Base-by-base conservation (phyloP, 2,113 vertebrate genomes). In the Eclectus roratus region DNA sequence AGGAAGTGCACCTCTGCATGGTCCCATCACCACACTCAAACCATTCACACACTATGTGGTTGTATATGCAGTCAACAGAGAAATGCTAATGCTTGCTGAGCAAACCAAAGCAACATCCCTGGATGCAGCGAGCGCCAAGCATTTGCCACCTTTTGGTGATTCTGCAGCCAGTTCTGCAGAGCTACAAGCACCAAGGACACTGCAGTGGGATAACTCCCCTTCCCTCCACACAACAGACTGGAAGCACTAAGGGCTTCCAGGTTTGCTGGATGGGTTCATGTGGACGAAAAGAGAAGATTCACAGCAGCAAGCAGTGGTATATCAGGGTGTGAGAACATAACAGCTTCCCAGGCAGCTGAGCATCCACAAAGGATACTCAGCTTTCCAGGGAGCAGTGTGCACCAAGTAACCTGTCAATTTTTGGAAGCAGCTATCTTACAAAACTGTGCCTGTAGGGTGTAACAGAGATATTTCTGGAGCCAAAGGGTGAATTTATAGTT, bases 41-140 rank as follows among this genome's bases (percentile, higher is more conserved):
- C 65, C n/a, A 31, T 6, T 27, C 2, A 0, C 60, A 44, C 3
- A 0, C 25, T 5, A 2, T 1, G 13, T 0, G 0, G 33, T 28
- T 3, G 3, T 17, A 55, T 31, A 3, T 0, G 2, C 10, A 18
- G 4, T 1, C 29, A 8, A 4, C 1, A 9, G 19, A 66, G 69
- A 64, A 85, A 71, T 1, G 16, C 37, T 35, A 78, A 39, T 0
- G 2, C 6, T 7, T 56, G 29, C 41, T 15, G 31, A 29, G 56
- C 5, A 37, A 82, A 82, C 1, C n/a, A 37, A 58, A 63, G 31
- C 37, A 44, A 63, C 13, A 7, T 1, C 33, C 37, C 25, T 50
- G 2, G 31, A 11, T 17, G 5, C 31, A 8, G 2, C 24, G 28
- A 88, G n/a, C 28, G 19, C 18, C n/a, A 66, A 85, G 70, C 6